Conservation (phyloP, 2,888 invertebrate species). For the Lithophane ornitopus region DNA sequence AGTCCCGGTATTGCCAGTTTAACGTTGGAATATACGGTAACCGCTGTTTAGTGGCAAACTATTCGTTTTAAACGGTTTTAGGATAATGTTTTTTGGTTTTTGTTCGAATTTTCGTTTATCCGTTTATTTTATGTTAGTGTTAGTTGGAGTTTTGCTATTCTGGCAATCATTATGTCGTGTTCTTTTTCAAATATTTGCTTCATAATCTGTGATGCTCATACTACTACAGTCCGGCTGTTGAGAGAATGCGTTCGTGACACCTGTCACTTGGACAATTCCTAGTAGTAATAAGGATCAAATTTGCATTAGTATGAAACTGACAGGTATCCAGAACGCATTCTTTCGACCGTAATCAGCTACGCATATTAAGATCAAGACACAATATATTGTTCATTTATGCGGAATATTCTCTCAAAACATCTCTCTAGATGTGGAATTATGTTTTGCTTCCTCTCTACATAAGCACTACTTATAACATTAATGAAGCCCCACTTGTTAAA, state of each 20-base stretch:
- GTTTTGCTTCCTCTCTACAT: background rate
- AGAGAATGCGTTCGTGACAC: too few species aligned
- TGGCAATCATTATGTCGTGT: background rate
- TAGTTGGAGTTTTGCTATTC: background rate
- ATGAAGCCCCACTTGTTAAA: constrained; percentile 9
- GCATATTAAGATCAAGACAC: background rate
- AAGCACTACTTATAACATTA: background rate
- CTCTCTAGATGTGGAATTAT: background rate
- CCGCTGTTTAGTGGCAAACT: constrained; percentile 38
- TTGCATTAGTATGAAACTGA: too few species aligned
- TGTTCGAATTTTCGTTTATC: background rate
- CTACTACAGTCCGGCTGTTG: too few species aligned
- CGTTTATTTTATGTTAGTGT: background rate
- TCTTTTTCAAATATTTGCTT: too few species aligned
- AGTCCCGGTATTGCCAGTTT: constrained; percentile 27
- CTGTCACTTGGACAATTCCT: too few species aligned
- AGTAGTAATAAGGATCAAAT: too few species aligned
- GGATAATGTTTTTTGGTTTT: background rate
- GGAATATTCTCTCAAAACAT: constrained; percentile 8
- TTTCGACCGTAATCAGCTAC: background rate
- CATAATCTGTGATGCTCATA: background rate
- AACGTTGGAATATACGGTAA: constrained; percentile 30
- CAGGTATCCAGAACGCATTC: too few species aligned
- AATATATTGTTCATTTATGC: background rate
- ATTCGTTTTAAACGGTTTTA: constrained; percentile 25